Evolutionary conservation across 2,113 vertebrate species (phyloP).

Genomic region (Planiliza haematocheilus): DNA sequence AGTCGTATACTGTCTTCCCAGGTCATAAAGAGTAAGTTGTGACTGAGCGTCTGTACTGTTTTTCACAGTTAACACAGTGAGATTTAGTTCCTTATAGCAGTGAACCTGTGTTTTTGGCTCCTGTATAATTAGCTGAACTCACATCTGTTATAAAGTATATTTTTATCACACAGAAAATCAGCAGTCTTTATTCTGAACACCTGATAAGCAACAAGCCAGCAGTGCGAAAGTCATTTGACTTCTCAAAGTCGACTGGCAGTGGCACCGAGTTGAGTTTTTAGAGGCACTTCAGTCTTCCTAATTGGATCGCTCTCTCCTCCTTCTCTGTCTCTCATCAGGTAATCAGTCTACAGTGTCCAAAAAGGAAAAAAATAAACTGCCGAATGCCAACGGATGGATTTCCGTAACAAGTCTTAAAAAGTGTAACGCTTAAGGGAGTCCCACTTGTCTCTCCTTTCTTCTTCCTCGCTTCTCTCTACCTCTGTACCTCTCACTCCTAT

Average conservation of each 20-base stretch:
- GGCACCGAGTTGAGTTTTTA: constrained; percentile 51
- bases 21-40: neutral
- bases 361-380: constrained; percentile 1
- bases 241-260: constrained; percentile 39
- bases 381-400: constrained; percentile 50
- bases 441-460: constrained; percentile 43
- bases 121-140: constrained; percentile 51
- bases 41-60: neutral
- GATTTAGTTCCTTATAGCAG: constrained; percentile 14
- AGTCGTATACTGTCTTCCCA: neutral
- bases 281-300: constrained; percentile 62
- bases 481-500: constrained; percentile 42
- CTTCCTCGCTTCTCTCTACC: constrained; percentile 10
- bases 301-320: constrained; percentile 57
- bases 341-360: constrained; percentile 53
- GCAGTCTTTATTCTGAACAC: constrained; percentile 30
- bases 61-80: neutral
- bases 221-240: constrained; percentile 39
- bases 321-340: constrained; percentile 55
- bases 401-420: constrained; percentile 55
- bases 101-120: constrained; percentile 25
- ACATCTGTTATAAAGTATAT: constrained; percentile 28
- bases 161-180: constrained; percentile 44
- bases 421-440: constrained; percentile 37
- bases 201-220: constrained; percentile 34